Percentiles rank a stretch among this genome's conserved stretches.
Evolutionary conservation across 2,113 vertebrate genomes (phyloP).

Genomic region (Noturus placidus): DNA sequence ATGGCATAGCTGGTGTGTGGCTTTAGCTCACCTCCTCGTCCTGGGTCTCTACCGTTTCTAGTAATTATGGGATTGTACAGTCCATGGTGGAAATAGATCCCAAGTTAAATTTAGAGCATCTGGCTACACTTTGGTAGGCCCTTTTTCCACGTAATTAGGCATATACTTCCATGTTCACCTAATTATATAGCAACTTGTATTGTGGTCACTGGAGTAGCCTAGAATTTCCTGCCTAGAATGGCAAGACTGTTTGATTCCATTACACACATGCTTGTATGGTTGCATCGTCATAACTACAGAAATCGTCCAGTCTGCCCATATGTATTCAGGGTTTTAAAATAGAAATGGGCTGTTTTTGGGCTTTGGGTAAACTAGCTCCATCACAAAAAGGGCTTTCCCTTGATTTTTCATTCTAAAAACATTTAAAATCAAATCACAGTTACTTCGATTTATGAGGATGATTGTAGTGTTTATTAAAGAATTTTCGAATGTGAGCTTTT

Average conservation of each 20-base stretch:
- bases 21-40: conserved; percentile 46
- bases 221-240: conserved; percentile 74
- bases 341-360: conserved; percentile 42
- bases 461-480: background rate
- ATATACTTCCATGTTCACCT: conserved; percentile 72
- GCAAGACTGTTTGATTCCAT: conserved; percentile 66
- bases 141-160: conserved; percentile 69
- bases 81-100: conserved; percentile 63
- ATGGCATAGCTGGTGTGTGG: conserved; percentile 52
- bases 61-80: conserved; percentile 72
- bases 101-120: conserved; percentile 73
- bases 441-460: no score
- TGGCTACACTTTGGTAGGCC: conserved; percentile 68
- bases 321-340: conserved; percentile 48
- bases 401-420: background rate
- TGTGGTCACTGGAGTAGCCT: conserved; percentile 68
- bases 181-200: conserved; percentile 71
- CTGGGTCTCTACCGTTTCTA: conserved; percentile 66
- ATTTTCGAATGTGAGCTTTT: background rate
- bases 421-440: background rate
- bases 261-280: conserved; percentile 38
- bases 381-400: conserved; percentile 51
- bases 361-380: conserved; percentile 34
- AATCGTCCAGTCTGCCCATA: conserved; percentile 40
- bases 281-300: conserved; percentile 39